These are phyloP conservation scores for Molorchus minor DNA, from an alignment of 2,888 invertebrate species.

Conservation along the genomic window DNA sequence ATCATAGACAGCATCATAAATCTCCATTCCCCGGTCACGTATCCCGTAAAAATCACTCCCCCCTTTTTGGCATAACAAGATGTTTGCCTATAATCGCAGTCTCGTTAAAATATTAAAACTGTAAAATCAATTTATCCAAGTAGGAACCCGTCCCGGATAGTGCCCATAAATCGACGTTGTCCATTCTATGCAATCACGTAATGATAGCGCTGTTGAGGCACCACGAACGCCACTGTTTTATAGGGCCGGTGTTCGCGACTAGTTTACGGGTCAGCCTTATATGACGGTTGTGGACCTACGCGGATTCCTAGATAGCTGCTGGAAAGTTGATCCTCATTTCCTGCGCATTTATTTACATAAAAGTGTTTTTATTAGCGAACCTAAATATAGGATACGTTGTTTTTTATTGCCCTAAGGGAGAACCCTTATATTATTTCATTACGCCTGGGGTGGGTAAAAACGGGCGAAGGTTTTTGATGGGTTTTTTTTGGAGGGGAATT, in stretches of 20 bases:
- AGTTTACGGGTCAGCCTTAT: slow-evolving; percentile 34
- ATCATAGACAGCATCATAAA: too few relatives aligned
- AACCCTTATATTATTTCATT: too few relatives aligned
- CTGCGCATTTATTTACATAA: too few relatives aligned
- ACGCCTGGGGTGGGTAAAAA: too few relatives aligned
- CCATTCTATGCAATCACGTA: slow-evolving; percentile 18
- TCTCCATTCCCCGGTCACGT: slow-evolving; percentile 14
- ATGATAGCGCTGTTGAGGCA: slow-evolving; percentile 25
- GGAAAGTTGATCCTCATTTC: not conserved
- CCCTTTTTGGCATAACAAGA: slow-evolving; percentile 39
- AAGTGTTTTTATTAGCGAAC: too few relatives aligned
- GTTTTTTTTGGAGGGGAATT: too few relatives aligned
- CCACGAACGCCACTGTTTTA: slow-evolving; percentile 32
- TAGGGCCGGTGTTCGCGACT: slow-evolving; percentile 34
- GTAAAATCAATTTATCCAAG: slow-evolving; percentile 37
- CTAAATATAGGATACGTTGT: too few relatives aligned
- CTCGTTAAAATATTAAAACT: slow-evolving; percentile 41
- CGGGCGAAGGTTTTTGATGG: too few relatives aligned
- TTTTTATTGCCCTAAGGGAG: too few relatives aligned
- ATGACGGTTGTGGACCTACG: slow-evolving; percentile 20
- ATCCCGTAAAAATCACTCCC: slow-evolving; percentile 23
- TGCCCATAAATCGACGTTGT: slow-evolving; percentile 23
- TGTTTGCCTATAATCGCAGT: slow-evolving; percentile 28
- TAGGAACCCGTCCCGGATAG: slow-evolving; percentile 26
- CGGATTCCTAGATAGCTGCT: not conserved